Percentiles rank a stretch among this genome's conserved stretches.
Evolutionary conservation across 2,113 vertebrate genomes (phyloP).

Genomic region (Neopipo cinnamomea): DNA sequence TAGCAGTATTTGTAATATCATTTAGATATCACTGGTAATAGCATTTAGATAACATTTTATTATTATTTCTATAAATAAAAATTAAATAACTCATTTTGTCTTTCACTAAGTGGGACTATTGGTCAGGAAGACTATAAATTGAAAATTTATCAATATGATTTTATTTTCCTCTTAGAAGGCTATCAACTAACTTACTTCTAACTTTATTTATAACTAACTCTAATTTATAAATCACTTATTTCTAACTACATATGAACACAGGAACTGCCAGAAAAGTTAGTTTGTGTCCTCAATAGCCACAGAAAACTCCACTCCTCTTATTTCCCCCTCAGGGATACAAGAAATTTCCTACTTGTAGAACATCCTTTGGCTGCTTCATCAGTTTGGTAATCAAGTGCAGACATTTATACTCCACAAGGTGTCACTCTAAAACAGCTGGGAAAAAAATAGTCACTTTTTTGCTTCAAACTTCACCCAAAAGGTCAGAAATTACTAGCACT

Average conservation of each 20-base stretch:
- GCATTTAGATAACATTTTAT: not conserved
- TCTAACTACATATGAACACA: not conserved
- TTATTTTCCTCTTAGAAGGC: not conserved
- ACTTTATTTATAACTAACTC: no score
- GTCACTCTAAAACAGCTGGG: conserved; percentile 34
- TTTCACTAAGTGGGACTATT: not conserved
- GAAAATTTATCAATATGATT: not conserved
- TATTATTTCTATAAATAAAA: not conserved
- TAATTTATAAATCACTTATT: no score
- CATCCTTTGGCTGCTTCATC: not conserved
- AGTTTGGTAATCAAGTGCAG: not conserved
- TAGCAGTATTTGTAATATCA: not conserved
- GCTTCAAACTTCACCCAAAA: not conserved
- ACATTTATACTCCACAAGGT: conserved; percentile 31
- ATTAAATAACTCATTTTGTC: not conserved
- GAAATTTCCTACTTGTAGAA: not conserved
- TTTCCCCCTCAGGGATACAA: fast-evolving
- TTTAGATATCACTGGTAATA: not conserved
- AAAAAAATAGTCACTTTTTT: not conserved
- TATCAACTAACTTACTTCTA: not conserved
- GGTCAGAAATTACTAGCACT: not conserved
- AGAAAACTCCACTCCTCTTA: not conserved
- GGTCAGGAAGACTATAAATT: not conserved
- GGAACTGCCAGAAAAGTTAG: not conserved
- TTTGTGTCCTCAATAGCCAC: not conserved